phyloP scores from a whole-genome alignment of 1,140 invertebrate species.

The Bombus difficillimus region DNA sequence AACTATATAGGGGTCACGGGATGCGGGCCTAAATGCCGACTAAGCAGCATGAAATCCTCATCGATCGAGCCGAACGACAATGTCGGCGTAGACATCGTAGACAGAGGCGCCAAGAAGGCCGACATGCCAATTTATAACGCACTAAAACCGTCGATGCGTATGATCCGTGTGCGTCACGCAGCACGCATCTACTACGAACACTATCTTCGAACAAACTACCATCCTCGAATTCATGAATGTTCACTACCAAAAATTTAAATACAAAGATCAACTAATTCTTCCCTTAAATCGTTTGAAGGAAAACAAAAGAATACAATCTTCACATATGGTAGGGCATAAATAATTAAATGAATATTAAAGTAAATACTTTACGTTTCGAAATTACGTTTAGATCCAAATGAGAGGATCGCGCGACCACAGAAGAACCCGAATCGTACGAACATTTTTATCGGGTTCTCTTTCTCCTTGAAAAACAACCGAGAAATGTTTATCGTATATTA shows the following conservation, averaged over 20 bases:
- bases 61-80: conserved; percentile 73
- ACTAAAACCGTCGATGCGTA: conserved; percentile 76
- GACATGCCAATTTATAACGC: conserved; percentile 78
- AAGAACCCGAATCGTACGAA: conserved; percentile 49
- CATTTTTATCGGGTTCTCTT: conserved; percentile 57
- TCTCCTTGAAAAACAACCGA: conserved; percentile 56
- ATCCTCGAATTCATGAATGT: too few relatives aligned
- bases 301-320: not conserved
- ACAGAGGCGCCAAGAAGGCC: conserved; percentile 74
- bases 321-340: not conserved
- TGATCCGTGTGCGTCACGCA: conserved; percentile 71
- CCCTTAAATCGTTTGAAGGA: not conserved
- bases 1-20: conserved; percentile 63
- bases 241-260: not conserved
- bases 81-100: conserved; percentile 58
- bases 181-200: conserved; percentile 4
- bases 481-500: conserved; percentile 78
- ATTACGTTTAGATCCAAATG: not conserved
- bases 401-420: conserved; percentile 9
- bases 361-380: not conserved
- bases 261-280: not conserved
- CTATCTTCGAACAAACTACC: not conserved
- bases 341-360: not conserved
- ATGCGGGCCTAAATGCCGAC: conserved; percentile 78
- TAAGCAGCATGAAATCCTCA: conserved; percentile 77